These are phyloP conservation scores for Lepilemur septentrionalis DNA, from an alignment of 2,797 vertebrate genomes.

Conservation along the genomic window DNA sequence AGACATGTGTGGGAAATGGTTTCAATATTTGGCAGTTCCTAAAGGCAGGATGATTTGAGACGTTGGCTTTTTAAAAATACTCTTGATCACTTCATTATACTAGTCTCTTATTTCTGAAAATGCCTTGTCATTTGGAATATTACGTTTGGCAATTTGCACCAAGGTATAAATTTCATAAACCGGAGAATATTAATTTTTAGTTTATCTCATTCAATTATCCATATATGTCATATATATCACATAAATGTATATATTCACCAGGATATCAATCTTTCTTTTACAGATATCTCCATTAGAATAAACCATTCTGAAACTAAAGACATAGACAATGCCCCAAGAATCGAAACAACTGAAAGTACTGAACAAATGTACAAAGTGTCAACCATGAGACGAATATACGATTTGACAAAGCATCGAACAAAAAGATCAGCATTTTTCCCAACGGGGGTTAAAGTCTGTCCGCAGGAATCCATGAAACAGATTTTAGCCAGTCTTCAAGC, in stretches of 20 bases:
- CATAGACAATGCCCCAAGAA: constrained; percentile 70
- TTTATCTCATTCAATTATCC: neutral
- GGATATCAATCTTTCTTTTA: constrained; percentile 71
- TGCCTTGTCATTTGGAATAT: constrained; percentile 20
- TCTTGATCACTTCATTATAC: neutral
- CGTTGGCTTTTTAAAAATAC: neutral
- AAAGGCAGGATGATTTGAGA: constrained; percentile 58
- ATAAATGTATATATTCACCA: constrained; percentile 9
- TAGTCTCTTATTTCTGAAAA: constrained; percentile 50
- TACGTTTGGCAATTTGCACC: neutral
- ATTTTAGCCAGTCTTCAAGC: constrained; percentile 91
- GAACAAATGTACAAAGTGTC: constrained; percentile 83
- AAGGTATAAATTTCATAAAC: neutral
- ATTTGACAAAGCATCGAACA: constrained; percentile 85
- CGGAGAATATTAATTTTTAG: neutral
- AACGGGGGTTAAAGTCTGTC: constrained; percentile 91
- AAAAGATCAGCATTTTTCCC: constrained; percentile 91
- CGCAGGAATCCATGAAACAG: constrained; percentile 90
- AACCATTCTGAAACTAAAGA: constrained; percentile 85
- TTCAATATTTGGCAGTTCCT: constrained; percentile 62
- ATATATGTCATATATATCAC: neutral
- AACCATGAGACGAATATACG: constrained; percentile 84
- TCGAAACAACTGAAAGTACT: constrained; percentile 81
- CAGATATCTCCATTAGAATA: constrained; percentile 81
- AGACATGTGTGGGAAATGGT: constrained; percentile 51